phyloP scores from a whole-genome alignment of 2,113 vertebrate species.

The Siniperca chuatsi region DNA sequence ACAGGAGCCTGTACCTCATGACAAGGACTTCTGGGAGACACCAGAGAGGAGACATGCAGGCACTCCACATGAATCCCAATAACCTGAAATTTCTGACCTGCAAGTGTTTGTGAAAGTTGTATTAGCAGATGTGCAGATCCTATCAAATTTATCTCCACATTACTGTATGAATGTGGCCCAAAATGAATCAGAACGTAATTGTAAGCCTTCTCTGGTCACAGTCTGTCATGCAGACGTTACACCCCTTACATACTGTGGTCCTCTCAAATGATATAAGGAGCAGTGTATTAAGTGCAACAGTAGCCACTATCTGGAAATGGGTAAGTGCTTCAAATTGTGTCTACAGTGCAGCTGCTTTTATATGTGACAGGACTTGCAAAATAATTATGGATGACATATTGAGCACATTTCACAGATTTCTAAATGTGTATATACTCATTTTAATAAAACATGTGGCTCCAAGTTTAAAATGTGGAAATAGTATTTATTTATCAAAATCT shows the following conservation, averaged over 20 bases:
- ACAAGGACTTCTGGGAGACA: not conserved
- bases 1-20: not conserved
- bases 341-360: not conserved
- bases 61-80: not conserved
- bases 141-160: not conserved
- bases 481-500: slow-evolving; percentile 50
- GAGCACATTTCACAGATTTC: not conserved
- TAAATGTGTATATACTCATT: slow-evolving; percentile 9
- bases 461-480: slow-evolving; percentile 46
- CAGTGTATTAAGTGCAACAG: not conserved
- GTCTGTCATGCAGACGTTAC: not conserved
- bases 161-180: not conserved
- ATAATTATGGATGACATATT: not conserved
- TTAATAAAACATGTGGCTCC: slow-evolving; percentile 34
- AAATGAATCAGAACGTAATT: not conserved
- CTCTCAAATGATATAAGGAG: not conserved
- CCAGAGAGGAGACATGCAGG: not conserved
- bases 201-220: not conserved
- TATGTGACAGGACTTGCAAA: not conserved
- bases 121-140: not conserved
- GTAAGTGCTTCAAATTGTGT: not conserved
- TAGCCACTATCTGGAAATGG: not conserved
- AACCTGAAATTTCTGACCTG: not conserved
- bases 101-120: not conserved
- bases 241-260: not conserved